A percentile compares a stretch with the other conserved stretches of the same genome.
Conservation (phyloP, 2,113 vertebrate genomes). For the Leptodactylus fuscus region DNA sequence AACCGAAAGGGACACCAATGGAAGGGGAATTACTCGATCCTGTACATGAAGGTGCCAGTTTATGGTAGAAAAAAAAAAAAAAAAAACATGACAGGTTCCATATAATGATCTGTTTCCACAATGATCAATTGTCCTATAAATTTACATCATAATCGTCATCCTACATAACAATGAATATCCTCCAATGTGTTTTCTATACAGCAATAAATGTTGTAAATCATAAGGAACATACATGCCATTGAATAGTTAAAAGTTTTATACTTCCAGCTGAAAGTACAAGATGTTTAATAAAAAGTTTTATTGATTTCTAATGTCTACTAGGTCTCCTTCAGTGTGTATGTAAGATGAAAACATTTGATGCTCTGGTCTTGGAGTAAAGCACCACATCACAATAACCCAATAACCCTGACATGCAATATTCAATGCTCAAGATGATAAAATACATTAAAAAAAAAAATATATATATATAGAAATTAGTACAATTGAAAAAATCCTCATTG, state of each 20-base stretch:
- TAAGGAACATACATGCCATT: not conserved
- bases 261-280: not conserved
- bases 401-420: not conserved
- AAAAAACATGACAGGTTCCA: too few species aligned
- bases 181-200: not conserved
- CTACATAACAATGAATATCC: not conserved
- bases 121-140: too few species aligned
- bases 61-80: too few species aligned
- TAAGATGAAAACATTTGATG: not conserved
- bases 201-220: not conserved
- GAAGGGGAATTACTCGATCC: too few species aligned
- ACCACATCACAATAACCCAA: not conserved
- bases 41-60: too few species aligned
- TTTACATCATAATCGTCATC: not conserved
- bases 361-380: not conserved
- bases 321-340: not conserved
- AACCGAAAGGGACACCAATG: too few species aligned
- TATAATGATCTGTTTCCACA: too few species aligned
- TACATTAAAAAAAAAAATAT: not conserved
- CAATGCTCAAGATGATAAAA: not conserved
- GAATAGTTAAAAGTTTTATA: not conserved
- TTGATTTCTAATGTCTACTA: not conserved
- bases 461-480: not conserved
- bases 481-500: not conserved
- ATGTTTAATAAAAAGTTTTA: not conserved